A percentile compares a stretch with the other conserved stretches of the same genome.
Conservation (phyloP, 1,140 invertebrate genomes). For the Dinothrombium tinctorium region DNA sequence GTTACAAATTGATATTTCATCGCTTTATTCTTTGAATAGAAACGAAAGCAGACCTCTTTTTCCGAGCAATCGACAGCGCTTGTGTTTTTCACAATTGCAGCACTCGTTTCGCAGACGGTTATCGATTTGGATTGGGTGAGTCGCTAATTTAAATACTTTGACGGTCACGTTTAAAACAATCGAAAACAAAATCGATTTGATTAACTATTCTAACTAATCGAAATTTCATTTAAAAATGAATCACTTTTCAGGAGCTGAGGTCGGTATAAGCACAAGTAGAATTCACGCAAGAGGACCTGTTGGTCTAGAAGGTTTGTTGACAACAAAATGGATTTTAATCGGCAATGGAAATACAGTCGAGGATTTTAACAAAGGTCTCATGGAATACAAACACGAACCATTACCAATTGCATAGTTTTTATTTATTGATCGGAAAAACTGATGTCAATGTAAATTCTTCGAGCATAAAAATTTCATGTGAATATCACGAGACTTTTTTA, state of each 20-base stretch:
- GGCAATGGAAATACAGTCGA: constrained; percentile 25
- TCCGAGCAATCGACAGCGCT: constrained; percentile 72
- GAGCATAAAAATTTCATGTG: too few relatives aligned
- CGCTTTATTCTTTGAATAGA: constrained; percentile 21
- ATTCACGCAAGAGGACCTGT: constrained; percentile 93
- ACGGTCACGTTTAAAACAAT: not conserved
- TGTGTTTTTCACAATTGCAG: constrained; percentile 97
- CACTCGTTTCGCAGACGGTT: constrained; percentile 89
- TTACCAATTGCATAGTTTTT: too few relatives aligned
- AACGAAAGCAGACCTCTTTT: constrained; percentile 37
- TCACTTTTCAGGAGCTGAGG: constrained; percentile 35
- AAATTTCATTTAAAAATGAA: too few relatives aligned
- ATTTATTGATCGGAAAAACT: too few relatives aligned
- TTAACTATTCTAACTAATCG: too few relatives aligned
- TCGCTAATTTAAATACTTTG: not conserved
- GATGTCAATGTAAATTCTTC: too few relatives aligned
- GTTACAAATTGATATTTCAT: not conserved
- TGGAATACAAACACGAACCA: constrained; percentile 10
- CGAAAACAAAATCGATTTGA: not conserved
- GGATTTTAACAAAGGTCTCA: constrained; percentile 9
- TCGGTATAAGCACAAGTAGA: constrained; percentile 82
- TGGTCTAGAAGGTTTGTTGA: constrained; percentile 86
- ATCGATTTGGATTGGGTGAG: constrained; percentile 73
- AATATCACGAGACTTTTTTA: too few relatives aligned
- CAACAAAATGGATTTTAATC: constrained; percentile 84